Evolutionary conservation across 2,888 invertebrate genomes (phyloP).

Genomic region (Caenorhabditis sp.): DNA sequence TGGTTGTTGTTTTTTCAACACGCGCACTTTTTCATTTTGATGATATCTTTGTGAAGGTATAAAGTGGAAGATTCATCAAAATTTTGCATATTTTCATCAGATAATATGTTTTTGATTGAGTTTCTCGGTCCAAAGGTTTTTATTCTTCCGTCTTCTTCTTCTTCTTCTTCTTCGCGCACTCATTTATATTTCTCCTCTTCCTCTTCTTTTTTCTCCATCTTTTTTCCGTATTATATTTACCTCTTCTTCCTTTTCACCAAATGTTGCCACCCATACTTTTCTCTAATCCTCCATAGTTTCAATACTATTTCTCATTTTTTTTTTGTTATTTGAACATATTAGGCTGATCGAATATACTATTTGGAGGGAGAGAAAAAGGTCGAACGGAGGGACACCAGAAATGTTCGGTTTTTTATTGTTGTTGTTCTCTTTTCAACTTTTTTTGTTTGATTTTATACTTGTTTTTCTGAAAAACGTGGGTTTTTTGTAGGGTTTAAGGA

Average conservation of each 20-base stretch:
- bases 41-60: too few species aligned
- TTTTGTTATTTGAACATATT: neutral
- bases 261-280: neutral
- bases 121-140: neutral
- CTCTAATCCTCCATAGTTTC: neutral
- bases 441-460: too few species aligned
- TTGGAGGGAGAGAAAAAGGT: neutral
- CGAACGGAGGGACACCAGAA: neutral
- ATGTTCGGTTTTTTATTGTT: neutral
- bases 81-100: too few species aligned
- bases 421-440: neutral
- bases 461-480: too few species aligned
- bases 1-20: too few species aligned
- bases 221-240: neutral
- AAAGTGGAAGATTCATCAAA: too few species aligned
- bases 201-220: too few species aligned
- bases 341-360: neutral
- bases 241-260: neutral
- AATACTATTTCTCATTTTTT: neutral
- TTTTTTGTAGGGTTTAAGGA: too few species aligned
- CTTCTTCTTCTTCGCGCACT: neutral
- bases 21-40: too few species aligned
- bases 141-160: neutral
- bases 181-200: neutral
- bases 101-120: too few species aligned